phyloP scores from a whole-genome alignment of 92 coral and sea anemone genomes.

The Phymanthus crucifer region DNA sequence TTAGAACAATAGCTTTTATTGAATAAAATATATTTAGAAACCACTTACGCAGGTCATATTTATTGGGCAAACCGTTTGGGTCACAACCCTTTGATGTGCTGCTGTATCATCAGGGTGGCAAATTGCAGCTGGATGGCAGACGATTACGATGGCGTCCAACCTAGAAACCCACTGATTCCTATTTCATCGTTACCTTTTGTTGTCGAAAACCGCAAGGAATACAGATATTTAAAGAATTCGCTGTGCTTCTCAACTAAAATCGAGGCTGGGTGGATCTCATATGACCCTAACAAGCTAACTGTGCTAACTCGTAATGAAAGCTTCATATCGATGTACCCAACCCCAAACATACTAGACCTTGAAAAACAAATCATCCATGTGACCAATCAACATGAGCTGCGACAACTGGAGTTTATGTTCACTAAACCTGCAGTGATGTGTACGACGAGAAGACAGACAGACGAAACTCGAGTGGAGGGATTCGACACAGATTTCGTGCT shows the following conservation, averaged over 20 bases:
- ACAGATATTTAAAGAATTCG: conserved; percentile 19
- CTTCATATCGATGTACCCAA: conserved; percentile 49
- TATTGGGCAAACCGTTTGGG: too few relatives aligned
- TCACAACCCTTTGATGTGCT: too few relatives aligned
- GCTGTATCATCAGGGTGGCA: background rate
- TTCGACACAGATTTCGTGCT: conserved; percentile 66
- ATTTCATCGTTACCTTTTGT: conserved; percentile 61
- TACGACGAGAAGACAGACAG: conserved; percentile 55
- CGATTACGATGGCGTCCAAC: background rate
- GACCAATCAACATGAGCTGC: conserved; percentile 31
- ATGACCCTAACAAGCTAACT: conserved; percentile 61
- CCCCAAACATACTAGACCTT: conserved; percentile 40
- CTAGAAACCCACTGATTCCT: conserved; percentile 28
- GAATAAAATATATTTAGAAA: too few relatives aligned
- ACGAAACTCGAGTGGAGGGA: conserved; percentile 47
- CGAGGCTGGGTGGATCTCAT: conserved; percentile 62
- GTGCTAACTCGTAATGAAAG: conserved; percentile 54
- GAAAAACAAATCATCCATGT: conserved; percentile 50
- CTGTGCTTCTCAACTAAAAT: conserved; percentile 40
- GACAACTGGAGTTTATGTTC: conserved; percentile 44
- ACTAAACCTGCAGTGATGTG: conserved; percentile 55
- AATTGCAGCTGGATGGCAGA: background rate
- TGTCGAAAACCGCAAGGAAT: conserved; percentile 22
- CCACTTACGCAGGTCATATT: too few relatives aligned
- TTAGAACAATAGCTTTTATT: too few relatives aligned